Conservation (phyloP, 1,140 invertebrate genomes). For the Diabrotica virgifera region DNA sequence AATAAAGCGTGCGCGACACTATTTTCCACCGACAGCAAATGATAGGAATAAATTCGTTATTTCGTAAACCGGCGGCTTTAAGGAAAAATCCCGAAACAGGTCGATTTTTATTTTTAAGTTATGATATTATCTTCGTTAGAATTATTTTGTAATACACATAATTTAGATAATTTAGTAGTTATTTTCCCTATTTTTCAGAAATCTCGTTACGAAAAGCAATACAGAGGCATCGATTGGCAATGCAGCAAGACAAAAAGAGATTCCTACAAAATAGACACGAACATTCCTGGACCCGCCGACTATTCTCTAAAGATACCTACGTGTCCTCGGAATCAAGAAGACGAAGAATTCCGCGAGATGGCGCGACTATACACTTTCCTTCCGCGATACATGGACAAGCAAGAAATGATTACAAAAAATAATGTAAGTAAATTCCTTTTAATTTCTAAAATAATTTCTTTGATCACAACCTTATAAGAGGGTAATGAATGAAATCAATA, state of each 20-base stretch:
- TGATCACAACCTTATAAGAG: too few species aligned
- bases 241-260: slow-evolving; percentile 14
- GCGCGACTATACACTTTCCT: slow-evolving; percentile 25
- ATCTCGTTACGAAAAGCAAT: slow-evolving; percentile 4
- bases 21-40: too few species aligned
- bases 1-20: too few species aligned
- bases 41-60: too few species aligned
- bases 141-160: too few species aligned
- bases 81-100: too few species aligned
- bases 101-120: too few species aligned
- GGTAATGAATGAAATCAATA: too few species aligned
- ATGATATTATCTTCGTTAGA: too few species aligned
- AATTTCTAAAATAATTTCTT: too few species aligned
- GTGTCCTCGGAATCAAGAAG: slow-evolving; percentile 6
- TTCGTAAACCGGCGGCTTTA: too few species aligned
- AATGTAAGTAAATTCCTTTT: slow-evolving; percentile 18
- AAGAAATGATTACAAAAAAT: slow-evolving; percentile 18
- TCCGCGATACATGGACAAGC: slow-evolving; percentile 25
- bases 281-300: slow-evolving; percentile 23
- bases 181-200: slow-evolving; percentile 17
- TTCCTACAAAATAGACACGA: background rate
- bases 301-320: slow-evolving; percentile 23
- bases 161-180: too few species aligned
- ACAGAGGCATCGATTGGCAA: slow-evolving; percentile 27
- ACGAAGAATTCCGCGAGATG: slow-evolving; percentile 31